Percentiles rank a stretch among this genome's conserved stretches.
These are phyloP conservation scores for Caenorhabditis sp. DNA, from an alignment of 2,888 invertebrate genomes.

Conservation along the genomic window DNA sequence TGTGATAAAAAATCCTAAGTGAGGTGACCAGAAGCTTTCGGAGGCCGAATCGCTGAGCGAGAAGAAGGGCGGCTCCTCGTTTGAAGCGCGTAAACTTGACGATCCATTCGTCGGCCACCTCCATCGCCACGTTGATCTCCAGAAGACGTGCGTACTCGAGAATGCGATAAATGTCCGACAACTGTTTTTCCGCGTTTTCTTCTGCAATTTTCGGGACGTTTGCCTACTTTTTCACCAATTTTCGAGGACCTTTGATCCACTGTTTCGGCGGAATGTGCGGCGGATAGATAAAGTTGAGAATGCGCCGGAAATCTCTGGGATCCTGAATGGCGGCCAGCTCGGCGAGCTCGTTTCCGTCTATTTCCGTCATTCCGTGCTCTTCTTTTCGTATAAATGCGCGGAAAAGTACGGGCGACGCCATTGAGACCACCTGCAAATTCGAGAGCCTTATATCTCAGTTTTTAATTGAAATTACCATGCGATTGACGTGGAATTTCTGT, in stretches of 20 bases:
- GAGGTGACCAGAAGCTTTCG: conserved; percentile 30
- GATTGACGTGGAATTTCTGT: conserved; percentile 18
- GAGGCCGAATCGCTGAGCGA: conserved; percentile 27
- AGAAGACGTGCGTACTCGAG: conserved; percentile 20
- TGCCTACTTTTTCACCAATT: too few relatives aligned
- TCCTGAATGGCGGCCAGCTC: background rate
- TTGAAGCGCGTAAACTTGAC: conserved; percentile 10
- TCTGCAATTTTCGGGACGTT: conserved; percentile 5
- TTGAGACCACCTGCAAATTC: conserved; percentile 18
- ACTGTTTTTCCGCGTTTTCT: background rate
- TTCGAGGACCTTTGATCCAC: conserved; percentile 31
- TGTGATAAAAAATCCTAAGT: too few relatives aligned
- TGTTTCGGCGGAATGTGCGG: conserved; percentile 34
- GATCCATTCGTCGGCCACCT: conserved; percentile 25
- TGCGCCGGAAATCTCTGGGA: conserved; percentile 25
- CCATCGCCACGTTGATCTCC: conserved; percentile 1
- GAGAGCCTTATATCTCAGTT: background rate
- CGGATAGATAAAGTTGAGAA: conserved; percentile 30
- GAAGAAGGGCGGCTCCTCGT: background rate
- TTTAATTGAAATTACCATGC: conserved; percentile 16
- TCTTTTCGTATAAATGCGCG: background rate
- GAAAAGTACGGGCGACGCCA: conserved; percentile 28
- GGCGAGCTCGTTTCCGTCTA: too few relatives aligned
- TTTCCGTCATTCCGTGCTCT: background rate
- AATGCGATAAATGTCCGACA: conserved; percentile 11